phyloP scores from a whole-genome alignment of 2,113 vertebrate species.

The Thamnophis sirtalis region DNA sequence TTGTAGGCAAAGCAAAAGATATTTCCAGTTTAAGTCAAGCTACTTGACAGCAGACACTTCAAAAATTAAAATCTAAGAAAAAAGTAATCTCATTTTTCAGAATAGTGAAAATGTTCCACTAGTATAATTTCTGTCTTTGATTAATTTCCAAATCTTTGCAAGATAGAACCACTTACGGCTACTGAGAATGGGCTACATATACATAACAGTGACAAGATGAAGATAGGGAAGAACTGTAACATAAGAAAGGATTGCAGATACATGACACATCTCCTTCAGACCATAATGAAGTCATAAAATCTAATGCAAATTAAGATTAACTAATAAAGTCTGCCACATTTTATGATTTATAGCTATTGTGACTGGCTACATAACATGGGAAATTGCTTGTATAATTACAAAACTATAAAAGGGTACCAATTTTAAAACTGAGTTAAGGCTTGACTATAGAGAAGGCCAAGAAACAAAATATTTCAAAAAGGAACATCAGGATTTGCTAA shows the following conservation, averaged over 20 bases:
- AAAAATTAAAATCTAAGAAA: not conserved
- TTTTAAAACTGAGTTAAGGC: not conserved
- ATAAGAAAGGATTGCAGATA: not conserved
- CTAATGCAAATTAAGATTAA: not conserved
- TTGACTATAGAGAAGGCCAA: rapidly evolving
- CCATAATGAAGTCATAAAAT: not conserved
- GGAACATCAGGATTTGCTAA: not conserved
- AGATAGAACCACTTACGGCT: not conserved
- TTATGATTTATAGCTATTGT: not conserved
- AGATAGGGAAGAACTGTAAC: not conserved
- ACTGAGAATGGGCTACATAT: not conserved
- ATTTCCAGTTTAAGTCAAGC: not conserved
- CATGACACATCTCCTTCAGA: not conserved
- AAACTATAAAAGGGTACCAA: not conserved
- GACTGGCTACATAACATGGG: not conserved
- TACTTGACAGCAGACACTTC: not conserved
- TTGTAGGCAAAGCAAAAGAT: not conserved
- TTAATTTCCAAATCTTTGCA: not conserved
- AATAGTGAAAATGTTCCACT: not conserved
- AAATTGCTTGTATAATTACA: not conserved
- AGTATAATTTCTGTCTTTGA: not conserved
- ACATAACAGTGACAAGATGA: not conserved
- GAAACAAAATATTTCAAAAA: not conserved
- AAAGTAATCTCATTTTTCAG: not conserved
- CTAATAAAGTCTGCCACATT: not conserved